Base-by-base conservation (phyloP, 2,797 vertebrate genomes). In the Enteromius anoplus region DNA sequence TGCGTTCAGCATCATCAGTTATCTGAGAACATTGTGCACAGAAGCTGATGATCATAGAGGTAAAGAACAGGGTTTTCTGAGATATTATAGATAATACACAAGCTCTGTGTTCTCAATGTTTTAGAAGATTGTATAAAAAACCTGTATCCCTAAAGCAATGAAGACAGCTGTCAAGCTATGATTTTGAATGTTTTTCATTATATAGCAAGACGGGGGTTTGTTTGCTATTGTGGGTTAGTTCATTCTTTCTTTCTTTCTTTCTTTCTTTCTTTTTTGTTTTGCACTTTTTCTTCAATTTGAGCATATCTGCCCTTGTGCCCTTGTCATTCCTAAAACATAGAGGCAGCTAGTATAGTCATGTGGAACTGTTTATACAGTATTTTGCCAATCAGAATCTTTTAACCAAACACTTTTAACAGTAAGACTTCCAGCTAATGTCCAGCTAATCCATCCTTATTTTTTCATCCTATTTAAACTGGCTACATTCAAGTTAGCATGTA, bases 111-210 rank as follows among this genome's bases (percentile, higher is more conserved):
- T 23, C n/a, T 60, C 7, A 60, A 2, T 42, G n/a, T 29, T 26
- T 42, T 8, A 19, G 21, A 40, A 40, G n/a, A 42, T 23, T 64
- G 58, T 32, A 49, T 78, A n/a, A 47, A 23, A 60, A 47, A 45
- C 5, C 5, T 0, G 3, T 47, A 23, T 65, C 58, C 40, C 26
- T n/a, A 49, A 78, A 69, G 81, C 6, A 15, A 29, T 26, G 21
- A 26, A 65, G 26, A 71, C 23, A 72, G 82, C 75, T 80, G 23
- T 72, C n/a, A 86, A 70, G 58, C 32, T 34, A 70, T 58, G 14
- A 71, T 83, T 65, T 77, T 29, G 10, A 9, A 26, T 37, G 45
- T 9, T 47, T 70, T 69, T 72, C 17, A 7, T 53, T 75, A 64
- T 60, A 14, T 49, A 47, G 40, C 71, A 34, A 62, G 51, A 51